These are phyloP conservation scores for Esox lucius DNA, from an alignment of 2,797 vertebrate genomes.

Conservation along the genomic window DNA sequence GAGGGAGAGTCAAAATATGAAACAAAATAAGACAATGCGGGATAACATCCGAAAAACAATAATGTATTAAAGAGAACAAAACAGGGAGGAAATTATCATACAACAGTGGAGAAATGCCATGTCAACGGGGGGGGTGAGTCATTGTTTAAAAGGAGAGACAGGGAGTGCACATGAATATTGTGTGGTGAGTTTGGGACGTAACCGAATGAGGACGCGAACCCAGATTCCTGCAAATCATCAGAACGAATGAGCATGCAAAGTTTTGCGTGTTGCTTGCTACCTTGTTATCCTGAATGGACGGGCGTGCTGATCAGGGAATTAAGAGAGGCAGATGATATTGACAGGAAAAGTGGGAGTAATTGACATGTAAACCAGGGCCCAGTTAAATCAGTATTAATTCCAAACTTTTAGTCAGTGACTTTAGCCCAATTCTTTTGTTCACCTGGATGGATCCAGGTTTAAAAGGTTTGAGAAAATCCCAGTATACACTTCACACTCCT, in stretches of 20 bases:
- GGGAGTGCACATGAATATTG: conserved; percentile 20
- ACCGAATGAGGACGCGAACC: background rate
- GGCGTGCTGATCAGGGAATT: background rate
- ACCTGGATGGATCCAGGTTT: background rate
- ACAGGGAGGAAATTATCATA: background rate
- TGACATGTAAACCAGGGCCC: no score
- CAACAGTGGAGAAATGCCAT: conserved; percentile 14
- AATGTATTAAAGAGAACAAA: background rate
- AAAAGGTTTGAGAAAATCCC: background rate
- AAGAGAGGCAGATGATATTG: background rate
- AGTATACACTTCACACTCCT: background rate
- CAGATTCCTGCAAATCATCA: background rate
- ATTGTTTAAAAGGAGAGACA: conserved; percentile 33
- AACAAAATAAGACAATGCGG: conserved; percentile 26
- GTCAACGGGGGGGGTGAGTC: conserved; percentile 32
- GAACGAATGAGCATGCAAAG: background rate
- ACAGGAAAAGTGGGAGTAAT: background rate
- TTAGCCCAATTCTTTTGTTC: background rate
- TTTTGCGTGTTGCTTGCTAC: background rate
- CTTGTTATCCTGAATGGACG: background rate
- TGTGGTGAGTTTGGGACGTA: background rate
- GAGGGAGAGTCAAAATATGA: background rate
- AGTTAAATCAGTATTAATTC: no score
- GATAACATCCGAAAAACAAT: background rate
- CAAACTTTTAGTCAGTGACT: background rate